Evolutionary conservation across 2,888 invertebrate genomes (phyloP), one percentile per base, ranked within the genome.

Genomic region (Camptogramma bilineatum): DNA sequence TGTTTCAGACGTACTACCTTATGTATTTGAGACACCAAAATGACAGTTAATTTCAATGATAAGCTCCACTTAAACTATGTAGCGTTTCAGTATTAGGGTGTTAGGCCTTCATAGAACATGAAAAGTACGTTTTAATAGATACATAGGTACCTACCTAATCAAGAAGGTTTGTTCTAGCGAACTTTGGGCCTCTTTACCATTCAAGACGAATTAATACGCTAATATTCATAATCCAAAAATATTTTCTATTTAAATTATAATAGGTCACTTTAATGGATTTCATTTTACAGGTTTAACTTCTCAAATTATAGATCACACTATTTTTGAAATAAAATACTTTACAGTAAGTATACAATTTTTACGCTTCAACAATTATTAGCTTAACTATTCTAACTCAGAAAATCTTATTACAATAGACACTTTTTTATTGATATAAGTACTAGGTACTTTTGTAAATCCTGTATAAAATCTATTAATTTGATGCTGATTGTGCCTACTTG

Each of bases 401-500:
- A 39, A 39, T 13, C 34, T 39, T 39, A 39, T 13, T 13, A 39
- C 0, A 3, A 13, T 39, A 39, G 4, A 39, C 34, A 39, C 34
- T 39, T 71, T 65, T 64, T 61, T 71, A 72, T 46, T 67, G 46
- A 13, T 39, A 13, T 13, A 28, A 28, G 13, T 16, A 47, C 47
- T 56, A n/a, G n/a, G n/a, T n/a, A 56, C 19, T n/a, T 48, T 31
- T 78, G 77, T 81, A 82, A 78, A 81, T 71, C 66, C 69, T 75
- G 74, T 82, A 82, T 76, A 80, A 82, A 81, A 82, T 80, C 75
- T 80, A 79, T 77, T 73, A 54, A 46, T 54, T 46, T n/a, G 44
- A 44, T 44, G 17, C 8, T 16, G n/a, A 16, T 13, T 44, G 17
- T 44, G 17, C 7, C 44, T 17, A 16, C 8, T 44, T 39, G 34